Percentiles rank a stretch among this genome's conserved stretches.
Conservation (phyloP, 2,797 vertebrate genomes). For the Otus scops region DNA sequence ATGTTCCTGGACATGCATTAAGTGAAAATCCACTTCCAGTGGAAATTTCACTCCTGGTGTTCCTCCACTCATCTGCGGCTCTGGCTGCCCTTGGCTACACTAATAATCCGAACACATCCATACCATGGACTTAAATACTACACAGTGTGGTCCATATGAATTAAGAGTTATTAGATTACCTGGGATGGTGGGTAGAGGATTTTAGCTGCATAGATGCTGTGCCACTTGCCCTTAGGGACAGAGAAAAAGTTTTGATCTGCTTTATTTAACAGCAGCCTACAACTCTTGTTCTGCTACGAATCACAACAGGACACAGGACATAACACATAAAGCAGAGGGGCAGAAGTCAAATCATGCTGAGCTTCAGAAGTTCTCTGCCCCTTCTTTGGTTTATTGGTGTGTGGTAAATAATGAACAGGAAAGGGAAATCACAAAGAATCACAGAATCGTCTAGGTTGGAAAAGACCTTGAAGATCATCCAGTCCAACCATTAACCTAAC, state of each 20-base stretch:
- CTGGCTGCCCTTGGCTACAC: fast-evolving
- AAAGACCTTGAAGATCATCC: too few relatives aligned
- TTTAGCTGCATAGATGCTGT: background rate
- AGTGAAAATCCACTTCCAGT: background rate
- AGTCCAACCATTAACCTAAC: too few relatives aligned
- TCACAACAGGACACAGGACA: background rate
- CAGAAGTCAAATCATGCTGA: background rate
- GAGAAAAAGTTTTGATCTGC: background rate
- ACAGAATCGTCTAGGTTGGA: too few relatives aligned
- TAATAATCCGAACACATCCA: background rate
- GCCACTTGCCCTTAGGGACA: background rate
- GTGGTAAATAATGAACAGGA: background rate
- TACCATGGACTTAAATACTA: background rate
- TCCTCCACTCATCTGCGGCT: background rate
- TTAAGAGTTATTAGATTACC: background rate
- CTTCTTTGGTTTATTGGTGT: background rate
- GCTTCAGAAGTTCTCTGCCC: background rate
- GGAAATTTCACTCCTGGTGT: background rate
- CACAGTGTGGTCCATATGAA: background rate
- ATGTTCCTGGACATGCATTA: background rate
- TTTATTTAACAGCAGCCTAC: background rate
- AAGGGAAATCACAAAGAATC: background rate
- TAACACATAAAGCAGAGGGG: background rate
- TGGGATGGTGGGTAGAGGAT: background rate
- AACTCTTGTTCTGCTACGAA: background rate